phyloP scores from a whole-genome alignment of 2,888 invertebrate genomes.

The Lymantria monacha region DNA sequence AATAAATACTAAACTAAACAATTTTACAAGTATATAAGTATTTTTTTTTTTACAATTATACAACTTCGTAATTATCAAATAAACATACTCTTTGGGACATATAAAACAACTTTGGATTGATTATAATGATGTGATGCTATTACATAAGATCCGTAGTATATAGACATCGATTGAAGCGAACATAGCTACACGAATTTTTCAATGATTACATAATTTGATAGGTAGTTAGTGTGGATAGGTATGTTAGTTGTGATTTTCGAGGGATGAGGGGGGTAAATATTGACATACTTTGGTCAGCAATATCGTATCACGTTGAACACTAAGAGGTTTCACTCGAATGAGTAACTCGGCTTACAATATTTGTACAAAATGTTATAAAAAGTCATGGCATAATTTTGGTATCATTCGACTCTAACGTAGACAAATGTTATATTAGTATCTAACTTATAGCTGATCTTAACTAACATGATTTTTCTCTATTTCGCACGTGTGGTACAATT shows the following conservation, averaged over 20 bases:
- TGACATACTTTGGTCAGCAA: neutral
- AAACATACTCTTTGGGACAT: conserved; percentile 78
- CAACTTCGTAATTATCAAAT: conserved; percentile 69
- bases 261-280: too few relatives aligned
- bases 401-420: conserved; percentile 34
- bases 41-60: conserved; percentile 79
- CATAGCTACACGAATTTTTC: conserved; percentile 28
- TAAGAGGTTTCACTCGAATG: too few relatives aligned
- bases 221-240: neutral
- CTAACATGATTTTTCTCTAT: conserved; percentile 1
- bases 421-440: conserved; percentile 18
- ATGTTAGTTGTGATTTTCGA: neutral
- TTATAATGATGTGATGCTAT: conserved; percentile 38
- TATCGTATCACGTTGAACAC: neutral
- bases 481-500: conserved; percentile 10
- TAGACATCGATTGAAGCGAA: conserved; percentile 31
- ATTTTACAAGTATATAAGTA: conserved; percentile 77
- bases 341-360: conserved; percentile 8
- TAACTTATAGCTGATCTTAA: conserved; percentile 2
- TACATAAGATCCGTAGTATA: conserved; percentile 20
- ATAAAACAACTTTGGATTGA: conserved; percentile 75
- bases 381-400: conserved; percentile 65
- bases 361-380: conserved; percentile 66
- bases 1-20: conserved; percentile 79
- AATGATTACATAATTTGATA: neutral